Percentiles rank a stretch among this genome's conserved stretches.
Evolutionary conservation across 2,113 vertebrate species (phyloP).

Genomic region (Ptilonorhynchus violaceus): DNA sequence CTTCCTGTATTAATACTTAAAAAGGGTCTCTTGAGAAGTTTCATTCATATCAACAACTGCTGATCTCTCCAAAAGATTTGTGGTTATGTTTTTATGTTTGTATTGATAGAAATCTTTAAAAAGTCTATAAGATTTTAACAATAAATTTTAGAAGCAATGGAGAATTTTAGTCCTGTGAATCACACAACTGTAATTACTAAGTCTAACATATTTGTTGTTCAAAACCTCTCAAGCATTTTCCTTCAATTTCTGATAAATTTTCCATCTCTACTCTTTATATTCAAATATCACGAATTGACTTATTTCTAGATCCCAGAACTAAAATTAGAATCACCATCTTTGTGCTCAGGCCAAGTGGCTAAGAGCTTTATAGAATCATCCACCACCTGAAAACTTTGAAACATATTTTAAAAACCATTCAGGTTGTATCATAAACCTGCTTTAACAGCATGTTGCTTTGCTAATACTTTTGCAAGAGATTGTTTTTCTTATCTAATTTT

Average conservation of each 20-base stretch:
- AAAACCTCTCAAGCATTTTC: neutral
- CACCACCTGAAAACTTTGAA: neutral
- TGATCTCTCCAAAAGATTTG: neutral
- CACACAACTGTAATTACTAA: neutral
- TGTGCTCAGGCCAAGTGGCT: neutral
- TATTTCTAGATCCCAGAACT: neutral
- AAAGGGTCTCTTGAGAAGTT: neutral
- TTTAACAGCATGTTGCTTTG: neutral
- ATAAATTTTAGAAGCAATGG: neutral
- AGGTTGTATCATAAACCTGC: neutral
- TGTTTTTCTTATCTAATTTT: slow-evolving; percentile 19
- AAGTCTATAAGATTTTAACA: fast-evolving
- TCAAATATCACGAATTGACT: neutral
- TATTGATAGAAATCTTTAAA: neutral
- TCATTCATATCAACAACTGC: neutral
- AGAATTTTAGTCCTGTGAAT: neutral
- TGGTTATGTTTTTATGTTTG: neutral
- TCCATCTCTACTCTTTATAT: neutral
- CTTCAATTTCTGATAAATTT: neutral
- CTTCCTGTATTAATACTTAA: neutral
- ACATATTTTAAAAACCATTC: neutral
- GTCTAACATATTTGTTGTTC: neutral
- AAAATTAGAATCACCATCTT: neutral
- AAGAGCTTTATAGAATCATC: neutral
- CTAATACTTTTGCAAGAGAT: neutral